These are phyloP conservation scores for Stichodactyla mertensii DNA, from an alignment of 64 coral and sea anemone genomes.

Conservation along the genomic window DNA sequence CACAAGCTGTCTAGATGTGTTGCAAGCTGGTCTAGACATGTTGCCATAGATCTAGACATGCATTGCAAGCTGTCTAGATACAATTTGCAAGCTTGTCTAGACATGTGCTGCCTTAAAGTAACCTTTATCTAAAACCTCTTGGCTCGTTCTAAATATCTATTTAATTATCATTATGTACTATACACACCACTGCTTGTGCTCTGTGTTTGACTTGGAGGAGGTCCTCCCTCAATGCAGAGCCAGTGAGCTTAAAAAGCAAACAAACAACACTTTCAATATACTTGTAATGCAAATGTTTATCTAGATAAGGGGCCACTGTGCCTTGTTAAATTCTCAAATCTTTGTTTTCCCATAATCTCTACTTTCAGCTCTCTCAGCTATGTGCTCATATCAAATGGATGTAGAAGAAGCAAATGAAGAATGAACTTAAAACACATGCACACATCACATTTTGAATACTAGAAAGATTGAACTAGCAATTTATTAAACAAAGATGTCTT, in stretches of 20 bases:
- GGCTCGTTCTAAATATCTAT: neutral
- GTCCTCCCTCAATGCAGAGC: conserved; percentile 63
- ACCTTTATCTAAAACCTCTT: neutral
- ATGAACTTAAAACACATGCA: too few relatives aligned
- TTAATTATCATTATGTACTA: neutral
- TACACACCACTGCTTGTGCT: neutral
- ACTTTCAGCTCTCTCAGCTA: too few relatives aligned
- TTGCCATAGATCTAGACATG: neutral
- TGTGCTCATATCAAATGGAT: too few relatives aligned
- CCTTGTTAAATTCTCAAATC: too few relatives aligned
- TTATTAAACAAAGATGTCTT: too few relatives aligned
- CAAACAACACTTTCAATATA: neutral
- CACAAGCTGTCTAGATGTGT: too few relatives aligned
- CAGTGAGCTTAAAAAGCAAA: conserved; percentile 59
- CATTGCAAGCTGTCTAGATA: neutral
- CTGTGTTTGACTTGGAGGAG: conserved; percentile 18
- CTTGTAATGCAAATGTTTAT: neutral
- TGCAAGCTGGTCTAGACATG: neutral
- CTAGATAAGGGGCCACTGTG: too few relatives aligned
- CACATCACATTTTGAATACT: too few relatives aligned
- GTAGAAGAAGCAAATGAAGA: too few relatives aligned
- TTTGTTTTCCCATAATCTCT: too few relatives aligned
- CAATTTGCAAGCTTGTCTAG: neutral
- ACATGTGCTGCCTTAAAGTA: neutral
- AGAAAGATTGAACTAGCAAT: too few relatives aligned